Conservation (phyloP, 1,140 invertebrate genomes). For the Drosophila lacertosa region DNA sequence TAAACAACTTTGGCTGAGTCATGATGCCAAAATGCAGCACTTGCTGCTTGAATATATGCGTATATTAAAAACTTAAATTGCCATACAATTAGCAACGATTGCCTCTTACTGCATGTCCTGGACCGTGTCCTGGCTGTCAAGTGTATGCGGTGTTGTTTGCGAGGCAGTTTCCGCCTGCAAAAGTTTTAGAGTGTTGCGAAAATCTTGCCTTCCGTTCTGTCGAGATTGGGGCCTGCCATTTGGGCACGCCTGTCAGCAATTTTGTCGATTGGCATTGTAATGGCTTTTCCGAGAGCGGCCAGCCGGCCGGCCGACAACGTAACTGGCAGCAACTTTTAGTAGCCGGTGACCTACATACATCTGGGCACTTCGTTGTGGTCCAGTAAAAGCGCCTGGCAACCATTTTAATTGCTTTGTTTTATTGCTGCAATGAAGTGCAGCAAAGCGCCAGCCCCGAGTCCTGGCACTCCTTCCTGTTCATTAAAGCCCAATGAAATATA, state of each 20-base stretch:
- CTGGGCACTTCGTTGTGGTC: constrained; percentile 22
- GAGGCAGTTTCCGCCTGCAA: constrained; percentile 32
- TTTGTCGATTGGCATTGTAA: constrained; percentile 76
- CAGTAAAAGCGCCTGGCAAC: constrained; percentile 36
- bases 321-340: constrained; percentile 55
- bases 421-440: constrained; percentile 56
- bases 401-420: constrained; percentile 78
- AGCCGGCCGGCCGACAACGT: constrained; percentile 23
- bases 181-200: constrained; percentile 51
- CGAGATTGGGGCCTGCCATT: constrained; percentile 4
- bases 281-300: constrained; percentile 43
- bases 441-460: neutral
- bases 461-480: neutral
- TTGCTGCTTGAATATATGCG: neutral
- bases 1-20: constrained; percentile 23
- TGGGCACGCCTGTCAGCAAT: constrained; percentile 56
- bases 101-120: neutral
- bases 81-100: constrained; percentile 10
- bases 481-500: constrained; percentile 25
- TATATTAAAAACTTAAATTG: constrained; percentile 50
- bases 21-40: constrained; percentile 14
- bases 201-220: constrained; percentile 28
- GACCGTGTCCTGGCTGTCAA: constrained; percentile 22
- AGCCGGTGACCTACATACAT: constrained; percentile 67
- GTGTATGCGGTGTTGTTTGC: constrained; percentile 29